These are phyloP conservation scores for Schizothorax lantsangensis DNA, from an alignment of 2,797 vertebrate species.

Conservation along the genomic window DNA sequence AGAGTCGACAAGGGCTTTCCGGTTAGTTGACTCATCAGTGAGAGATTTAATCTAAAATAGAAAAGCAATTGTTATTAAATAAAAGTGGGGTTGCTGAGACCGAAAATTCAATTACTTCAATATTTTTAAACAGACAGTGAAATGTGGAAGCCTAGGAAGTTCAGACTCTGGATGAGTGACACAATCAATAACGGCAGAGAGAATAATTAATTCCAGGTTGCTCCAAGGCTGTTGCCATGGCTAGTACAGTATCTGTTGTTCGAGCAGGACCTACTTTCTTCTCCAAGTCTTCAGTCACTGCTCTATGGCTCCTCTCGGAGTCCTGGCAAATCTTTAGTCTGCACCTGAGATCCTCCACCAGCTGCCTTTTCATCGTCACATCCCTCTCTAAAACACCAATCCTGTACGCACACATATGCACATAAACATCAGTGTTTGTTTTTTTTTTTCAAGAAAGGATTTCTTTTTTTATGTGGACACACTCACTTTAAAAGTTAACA, in stretches of 20 bases:
- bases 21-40: slow-evolving; percentile 86
- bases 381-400: slow-evolving; percentile 80
- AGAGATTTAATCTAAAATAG: slow-evolving; percentile 81
- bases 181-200: slow-evolving; percentile 5
- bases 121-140: slow-evolving; percentile 26
- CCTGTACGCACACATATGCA: slow-evolving; percentile 41
- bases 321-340: slow-evolving; percentile 87
- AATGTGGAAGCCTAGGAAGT: slow-evolving; percentile 9
- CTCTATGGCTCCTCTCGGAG: slow-evolving; percentile 82
- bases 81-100: neutral
- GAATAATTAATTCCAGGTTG: slow-evolving; percentile 38
- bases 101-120: slow-evolving; percentile 1
- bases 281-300: slow-evolving; percentile 84
- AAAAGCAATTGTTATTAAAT: slow-evolving; percentile 24
- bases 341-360: slow-evolving; percentile 88
- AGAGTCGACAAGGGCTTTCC: slow-evolving; percentile 85
- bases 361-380: slow-evolving; percentile 87
- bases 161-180: neutral
- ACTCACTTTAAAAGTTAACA: slow-evolving; percentile 4
- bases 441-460: neutral
- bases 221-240: slow-evolving; percentile 22
- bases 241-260: slow-evolving; percentile 2
- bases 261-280: slow-evolving; percentile 81
- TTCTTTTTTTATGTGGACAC: neutral
- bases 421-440: neutral